phyloP scores from a whole-genome alignment of 92 coral and sea anemone genomes.

The Bergia puertoricense region DNA sequence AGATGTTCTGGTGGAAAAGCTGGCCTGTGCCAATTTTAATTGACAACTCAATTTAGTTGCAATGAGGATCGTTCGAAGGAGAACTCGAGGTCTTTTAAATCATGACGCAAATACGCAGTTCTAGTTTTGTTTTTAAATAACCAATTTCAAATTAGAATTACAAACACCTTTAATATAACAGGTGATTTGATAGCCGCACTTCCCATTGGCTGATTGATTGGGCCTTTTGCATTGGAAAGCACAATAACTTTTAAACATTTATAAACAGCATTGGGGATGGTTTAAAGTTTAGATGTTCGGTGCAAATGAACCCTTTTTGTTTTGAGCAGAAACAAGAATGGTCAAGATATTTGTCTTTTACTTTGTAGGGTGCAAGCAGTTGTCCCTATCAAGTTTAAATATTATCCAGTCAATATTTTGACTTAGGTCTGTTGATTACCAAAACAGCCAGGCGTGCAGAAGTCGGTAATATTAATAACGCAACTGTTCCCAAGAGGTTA shows the following conservation, averaged over 20 bases:
- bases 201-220: constrained; percentile 11
- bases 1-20: neutral
- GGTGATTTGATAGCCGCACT: constrained; percentile 17
- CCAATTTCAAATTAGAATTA: constrained; percentile 20
- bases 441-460: too few species aligned
- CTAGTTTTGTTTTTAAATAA: constrained; percentile 5
- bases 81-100: constrained; percentile 2
- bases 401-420: too few species aligned
- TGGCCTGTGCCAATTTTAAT: neutral
- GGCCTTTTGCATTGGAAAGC: neutral
- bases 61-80: neutral
- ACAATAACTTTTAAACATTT: too few species aligned
- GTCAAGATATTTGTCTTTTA: neutral
- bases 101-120: neutral
- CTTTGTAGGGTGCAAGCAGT: neutral
- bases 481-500: too few species aligned
- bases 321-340: neutral
- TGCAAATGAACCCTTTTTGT: neutral
- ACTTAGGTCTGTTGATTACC: too few species aligned
- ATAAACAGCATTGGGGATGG: neutral
- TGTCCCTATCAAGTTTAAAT: too few species aligned
- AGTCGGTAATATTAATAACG: too few species aligned
- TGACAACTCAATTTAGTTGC: neutral
- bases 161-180: constrained; percentile 15
- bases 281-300: neutral